phyloP scores from a whole-genome alignment of 2,888 invertebrate genomes.

The Drosophila quasianomalipes region DNA sequence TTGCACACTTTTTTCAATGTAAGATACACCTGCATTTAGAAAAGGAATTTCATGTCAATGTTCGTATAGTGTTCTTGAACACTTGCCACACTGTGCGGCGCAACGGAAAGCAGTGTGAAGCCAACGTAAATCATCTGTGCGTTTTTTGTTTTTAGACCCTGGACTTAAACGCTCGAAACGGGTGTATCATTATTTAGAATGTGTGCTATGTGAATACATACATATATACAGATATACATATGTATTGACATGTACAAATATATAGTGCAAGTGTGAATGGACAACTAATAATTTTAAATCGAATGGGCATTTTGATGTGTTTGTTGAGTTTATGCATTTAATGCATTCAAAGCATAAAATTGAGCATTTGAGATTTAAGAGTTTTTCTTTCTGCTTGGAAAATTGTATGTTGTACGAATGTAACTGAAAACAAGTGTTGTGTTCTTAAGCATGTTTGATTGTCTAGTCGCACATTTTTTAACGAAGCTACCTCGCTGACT shows the following conservation, averaged over 20 bases:
- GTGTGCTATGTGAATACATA: not conserved
- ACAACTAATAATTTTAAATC: not conserved
- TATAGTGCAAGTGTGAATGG: not conserved
- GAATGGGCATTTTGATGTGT: not conserved
- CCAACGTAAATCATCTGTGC: slow-evolving; percentile 23
- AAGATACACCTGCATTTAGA: not conserved
- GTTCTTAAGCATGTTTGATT: not conserved
- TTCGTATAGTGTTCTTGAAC: not conserved
- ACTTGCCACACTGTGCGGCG: slow-evolving; percentile 18
- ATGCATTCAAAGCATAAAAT: not conserved
- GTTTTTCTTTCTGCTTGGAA: not conserved
- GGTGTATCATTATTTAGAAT: slow-evolving; percentile 9
- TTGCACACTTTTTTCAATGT: not conserved
- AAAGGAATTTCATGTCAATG: not conserved
- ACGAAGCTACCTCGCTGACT: not conserved
- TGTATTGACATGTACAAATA: no score
- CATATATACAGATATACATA: not conserved
- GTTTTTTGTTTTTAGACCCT: slow-evolving; percentile 34
- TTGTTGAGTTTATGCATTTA: not conserved
- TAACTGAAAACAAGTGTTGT: no score
- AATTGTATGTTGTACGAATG: not conserved
- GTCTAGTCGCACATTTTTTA: not conserved
- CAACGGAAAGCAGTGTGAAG: not conserved
- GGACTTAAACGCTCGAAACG: slow-evolving; percentile 21
- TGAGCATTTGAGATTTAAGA: not conserved